phyloP scores from a whole-genome alignment of 2,888 invertebrate genomes.

The Lasioglossum morio region DNA sequence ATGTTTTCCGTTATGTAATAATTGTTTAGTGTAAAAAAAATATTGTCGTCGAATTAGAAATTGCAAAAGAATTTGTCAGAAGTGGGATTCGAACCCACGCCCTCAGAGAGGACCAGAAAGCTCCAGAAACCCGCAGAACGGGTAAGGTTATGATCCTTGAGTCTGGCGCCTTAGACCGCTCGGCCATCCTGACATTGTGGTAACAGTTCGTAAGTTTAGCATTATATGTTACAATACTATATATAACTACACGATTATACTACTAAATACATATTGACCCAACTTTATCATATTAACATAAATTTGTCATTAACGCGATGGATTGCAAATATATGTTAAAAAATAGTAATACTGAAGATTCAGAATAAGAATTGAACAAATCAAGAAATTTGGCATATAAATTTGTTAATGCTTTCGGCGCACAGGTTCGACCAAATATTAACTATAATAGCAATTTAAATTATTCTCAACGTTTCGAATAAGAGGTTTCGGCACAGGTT shows the following conservation, averaged over 20 bases:
- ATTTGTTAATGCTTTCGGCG: too few species aligned
- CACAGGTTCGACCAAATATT: too few species aligned
- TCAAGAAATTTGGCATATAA: not conserved
- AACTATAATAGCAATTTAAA: too few species aligned
- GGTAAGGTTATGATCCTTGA: constrained; percentile 84
- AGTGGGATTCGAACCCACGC: constrained; percentile 88
- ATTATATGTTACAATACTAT: fast-evolving
- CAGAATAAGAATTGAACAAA: not conserved
- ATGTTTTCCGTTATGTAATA: not conserved
- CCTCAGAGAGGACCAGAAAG: constrained; percentile 86
- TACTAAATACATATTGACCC: not conserved
- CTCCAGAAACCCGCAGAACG: constrained; percentile 55
- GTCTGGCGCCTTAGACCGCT: constrained; percentile 88
- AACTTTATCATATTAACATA: not conserved
- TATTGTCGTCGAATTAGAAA: not conserved
- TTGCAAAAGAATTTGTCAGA: constrained; percentile 85
- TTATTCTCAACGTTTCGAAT: too few species aligned
- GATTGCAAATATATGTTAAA: not conserved
- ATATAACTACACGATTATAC: not conserved
- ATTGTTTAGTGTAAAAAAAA: not conserved
- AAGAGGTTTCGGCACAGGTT: too few species aligned
- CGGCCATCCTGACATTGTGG: constrained; percentile 86
- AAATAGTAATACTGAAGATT: not conserved
- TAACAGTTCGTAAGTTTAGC: not conserved
- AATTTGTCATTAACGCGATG: not conserved